Base-by-base conservation (phyloP, 2,113 vertebrate genomes). In the Struthidea cinerea region DNA sequence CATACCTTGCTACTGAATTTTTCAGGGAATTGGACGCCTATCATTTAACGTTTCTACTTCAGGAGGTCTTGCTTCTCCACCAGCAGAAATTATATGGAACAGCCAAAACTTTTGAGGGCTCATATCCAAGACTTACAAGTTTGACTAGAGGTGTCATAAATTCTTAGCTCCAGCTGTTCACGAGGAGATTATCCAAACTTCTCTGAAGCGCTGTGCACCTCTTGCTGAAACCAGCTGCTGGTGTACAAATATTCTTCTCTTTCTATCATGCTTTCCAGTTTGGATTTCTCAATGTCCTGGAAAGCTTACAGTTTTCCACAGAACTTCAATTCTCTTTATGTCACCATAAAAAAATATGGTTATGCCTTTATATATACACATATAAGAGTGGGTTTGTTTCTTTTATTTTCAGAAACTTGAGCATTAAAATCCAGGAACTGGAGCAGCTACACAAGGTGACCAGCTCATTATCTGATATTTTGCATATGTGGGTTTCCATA, bases 211-310 rank as follows among this genome's bases (percentile, higher is more conserved):
- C 35, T 71, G 15, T 10, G 3, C 32, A 28, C 15, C 27, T 89
- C 84, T n/a, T 86, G 7, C 77, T 89, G 69, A 75, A 85, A n/a
- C 71, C 28, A 52, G 16, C 35, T 59, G 16, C 42, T 50, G 41
- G 4, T 24, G 23, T 15, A n/a, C 18, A 75, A 55, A 35, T 50
- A 21, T 41, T 81, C 20, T 22, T 86, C 74, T 65, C 37, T 33
- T n/a, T 56, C 16, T 9, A 13, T 39, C 26, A 1, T 1, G 0
- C 7, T 71, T 87, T 63, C 6, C 30, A 50, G 12, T 23, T n/a
- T 78, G 50, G 20, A 9, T 84, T 59, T 90, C 47, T 90, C 13
- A 50, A 2, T 4, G 4, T 19, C 11, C 41, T 4, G 2, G 24
- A 22, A 67, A 88, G 17, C 15, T 57, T 53, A 15, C 3, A 30